Evolutionary conservation across 2,888 invertebrate species (phyloP), one percentile per base, ranked within the genome.

Genomic region (Cryptocephalus primarius): DNA sequence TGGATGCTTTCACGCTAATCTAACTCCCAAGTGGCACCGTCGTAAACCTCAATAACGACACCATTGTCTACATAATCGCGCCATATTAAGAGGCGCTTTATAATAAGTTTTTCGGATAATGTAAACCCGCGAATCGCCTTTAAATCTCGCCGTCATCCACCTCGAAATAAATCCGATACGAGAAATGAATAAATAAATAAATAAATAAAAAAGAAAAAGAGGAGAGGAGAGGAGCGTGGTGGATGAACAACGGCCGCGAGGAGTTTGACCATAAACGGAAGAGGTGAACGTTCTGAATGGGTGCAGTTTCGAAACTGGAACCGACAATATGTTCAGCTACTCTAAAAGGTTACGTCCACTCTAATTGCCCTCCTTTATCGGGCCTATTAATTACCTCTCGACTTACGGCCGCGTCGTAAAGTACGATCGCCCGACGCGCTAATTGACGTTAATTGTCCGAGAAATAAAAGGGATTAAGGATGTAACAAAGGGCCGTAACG

Each of bases 331-430:
- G 50, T 9, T 36, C n/a, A 9, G 39, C 54, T 55, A 52, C 54
- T 54, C 50, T 56, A 58, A 56, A 54, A 60, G 56, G 56, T 47
- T 53, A 55, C 52, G 51, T 51, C 55, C 52, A 51, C 50, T 50
- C 60, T 61, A 63, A 63, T 62, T 63, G 60, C 57, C 56, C 57
- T 43, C 53, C 54, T 57, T 60, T 57, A 61, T 58, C 55, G 49
- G 51, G 48, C 22, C 51, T 54, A 53, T 55, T 60, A 58, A 60
- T 60, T 60, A 52, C 49, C 48, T 43, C 34, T 41, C 50, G 46
- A 51, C 52, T 52, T 52, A 52, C 13, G 40, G 40, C 10, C 40
- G 22, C 40, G 22, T 22, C 22, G 22, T 22, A 22, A 22, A 22
- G 22, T 22, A 22, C 22, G 22, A 22, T 22, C 22, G 22, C 22